Evolutionary conservation across 2,888 invertebrate species (phyloP).

Genomic region (Apamea sordens): DNA sequence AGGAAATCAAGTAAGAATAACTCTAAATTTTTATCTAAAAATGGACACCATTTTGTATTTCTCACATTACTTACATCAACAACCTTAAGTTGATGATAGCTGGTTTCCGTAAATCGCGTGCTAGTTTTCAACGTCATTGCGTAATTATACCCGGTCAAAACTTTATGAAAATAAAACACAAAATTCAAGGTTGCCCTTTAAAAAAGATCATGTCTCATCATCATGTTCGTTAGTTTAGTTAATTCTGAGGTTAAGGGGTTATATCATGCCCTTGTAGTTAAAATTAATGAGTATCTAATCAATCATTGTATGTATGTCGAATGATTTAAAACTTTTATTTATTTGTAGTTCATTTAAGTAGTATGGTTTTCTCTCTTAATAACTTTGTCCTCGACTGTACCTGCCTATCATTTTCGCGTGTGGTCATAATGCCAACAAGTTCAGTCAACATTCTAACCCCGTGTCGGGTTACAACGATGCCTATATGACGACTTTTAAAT

Average conservation of each 20-base stretch:
- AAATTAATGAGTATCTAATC: slow-evolving; percentile 25
- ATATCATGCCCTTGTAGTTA: slow-evolving; percentile 31
- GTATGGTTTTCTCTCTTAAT: not conserved
- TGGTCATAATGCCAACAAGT: slow-evolving; percentile 77
- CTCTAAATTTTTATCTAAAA: slow-evolving; percentile 12
- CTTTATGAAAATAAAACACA: slow-evolving; percentile 28
- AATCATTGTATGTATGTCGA: not conserved
- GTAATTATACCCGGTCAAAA: slow-evolving; percentile 33
- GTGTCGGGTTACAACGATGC: slow-evolving; percentile 80
- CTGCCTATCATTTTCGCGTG: slow-evolving; percentile 81
- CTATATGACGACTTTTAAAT: slow-evolving; percentile 80
- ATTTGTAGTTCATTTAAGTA: slow-evolving; percentile 3
- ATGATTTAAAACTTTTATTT: slow-evolving; percentile 1
- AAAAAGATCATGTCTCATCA: slow-evolving; percentile 15
- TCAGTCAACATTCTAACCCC: slow-evolving; percentile 77
- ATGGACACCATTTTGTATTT: slow-evolving; percentile 25
- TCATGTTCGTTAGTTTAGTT: slow-evolving; percentile 39
- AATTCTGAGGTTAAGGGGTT: slow-evolving; percentile 30
- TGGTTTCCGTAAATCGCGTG: slow-evolving; percentile 50
- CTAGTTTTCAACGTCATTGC: slow-evolving; percentile 29
- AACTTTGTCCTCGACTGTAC: slow-evolving; percentile 68
- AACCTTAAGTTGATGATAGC: slow-evolving; percentile 34
- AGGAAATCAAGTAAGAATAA: slow-evolving; percentile 23
- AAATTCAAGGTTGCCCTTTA: slow-evolving; percentile 45
- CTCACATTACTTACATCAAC: slow-evolving; percentile 30